Conservation (phyloP, 2,797 vertebrate species). For the Enteromius fasciolatus region DNA sequence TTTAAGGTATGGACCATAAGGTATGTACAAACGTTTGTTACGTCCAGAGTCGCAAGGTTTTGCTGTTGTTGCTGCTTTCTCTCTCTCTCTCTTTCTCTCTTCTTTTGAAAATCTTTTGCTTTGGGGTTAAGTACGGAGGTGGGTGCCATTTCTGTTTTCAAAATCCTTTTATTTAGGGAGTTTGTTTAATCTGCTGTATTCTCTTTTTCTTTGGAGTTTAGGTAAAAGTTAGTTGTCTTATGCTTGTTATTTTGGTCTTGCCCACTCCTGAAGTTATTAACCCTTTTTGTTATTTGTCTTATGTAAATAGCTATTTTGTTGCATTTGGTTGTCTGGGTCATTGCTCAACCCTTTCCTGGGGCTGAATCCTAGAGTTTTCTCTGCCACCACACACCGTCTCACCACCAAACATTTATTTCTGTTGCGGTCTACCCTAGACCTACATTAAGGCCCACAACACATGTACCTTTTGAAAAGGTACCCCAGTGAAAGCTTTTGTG, state of each 20-base stretch:
- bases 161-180: no score
- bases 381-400: background rate
- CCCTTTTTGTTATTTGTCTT: background rate
- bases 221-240: no score
- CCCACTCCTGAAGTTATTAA: background rate
- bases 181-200: background rate
- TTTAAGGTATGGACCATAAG: no score
- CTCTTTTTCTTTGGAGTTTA: no score
- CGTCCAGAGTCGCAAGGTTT: no score
- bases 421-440: background rate
- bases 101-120: background rate
- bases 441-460: no score
- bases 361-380: background rate
- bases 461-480: no score
- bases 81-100: no score
- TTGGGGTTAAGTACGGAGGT: background rate
- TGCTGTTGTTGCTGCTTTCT: no score
- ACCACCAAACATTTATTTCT: background rate
- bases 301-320: background rate
- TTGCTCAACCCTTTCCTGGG: background rate
- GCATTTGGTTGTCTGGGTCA: background rate
- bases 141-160: background rate
- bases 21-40: no score
- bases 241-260: background rate
- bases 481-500: no score